These are phyloP conservation scores for Trichonephila clavata DNA, from an alignment of 1,140 invertebrate species.

Conservation along the genomic window DNA sequence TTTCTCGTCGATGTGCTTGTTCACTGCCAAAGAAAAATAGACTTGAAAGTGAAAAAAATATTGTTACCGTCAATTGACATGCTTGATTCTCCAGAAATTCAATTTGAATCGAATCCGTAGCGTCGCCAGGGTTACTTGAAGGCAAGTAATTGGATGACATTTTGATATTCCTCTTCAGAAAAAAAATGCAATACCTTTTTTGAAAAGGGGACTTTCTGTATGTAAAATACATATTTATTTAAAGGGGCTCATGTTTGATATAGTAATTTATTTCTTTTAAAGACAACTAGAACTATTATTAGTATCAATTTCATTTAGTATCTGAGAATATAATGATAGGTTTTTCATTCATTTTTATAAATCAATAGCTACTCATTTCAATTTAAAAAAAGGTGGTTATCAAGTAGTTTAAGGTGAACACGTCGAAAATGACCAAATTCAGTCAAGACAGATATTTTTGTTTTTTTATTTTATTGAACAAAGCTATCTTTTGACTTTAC, in stretches of 20 bases:
- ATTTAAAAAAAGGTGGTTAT: too few species aligned
- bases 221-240: not conserved
- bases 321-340: too few species aligned
- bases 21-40: not conserved
- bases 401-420: too few species aligned
- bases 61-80: conserved; percentile 32
- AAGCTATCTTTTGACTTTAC: too few species aligned
- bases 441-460: too few species aligned
- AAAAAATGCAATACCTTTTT: not conserved
- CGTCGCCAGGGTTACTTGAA: not conserved
- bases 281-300: too few species aligned
- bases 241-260: not conserved
- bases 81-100: conserved; percentile 24
- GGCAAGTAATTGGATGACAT: conserved; percentile 28
- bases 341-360: too few species aligned
- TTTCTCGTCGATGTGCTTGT: not conserved
- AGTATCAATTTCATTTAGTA: too few species aligned
- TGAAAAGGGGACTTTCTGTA: not conserved
- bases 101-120: conserved; percentile 11
- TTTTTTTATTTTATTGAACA: too few species aligned
- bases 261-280: not conserved
- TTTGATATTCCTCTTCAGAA: conserved; percentile 4
- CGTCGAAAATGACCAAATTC: too few species aligned
- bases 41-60: not conserved
- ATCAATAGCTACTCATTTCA: too few species aligned